Conservation (phyloP, 2,888 invertebrate genomes). For the Phaedon cochleariae region DNA sequence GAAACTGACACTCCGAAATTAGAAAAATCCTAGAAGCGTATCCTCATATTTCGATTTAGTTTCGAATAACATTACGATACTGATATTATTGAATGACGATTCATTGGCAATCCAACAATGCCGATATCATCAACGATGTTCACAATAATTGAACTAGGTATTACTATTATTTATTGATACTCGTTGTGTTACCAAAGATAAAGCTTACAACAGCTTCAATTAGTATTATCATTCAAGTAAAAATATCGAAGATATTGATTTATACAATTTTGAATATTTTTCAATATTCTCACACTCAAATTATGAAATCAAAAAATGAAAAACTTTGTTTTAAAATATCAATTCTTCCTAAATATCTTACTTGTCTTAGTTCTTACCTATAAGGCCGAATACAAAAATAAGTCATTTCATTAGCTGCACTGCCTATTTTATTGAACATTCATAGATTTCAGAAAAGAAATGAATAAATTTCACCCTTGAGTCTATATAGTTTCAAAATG, state of each 20-base stretch:
- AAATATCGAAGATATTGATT: conserved; percentile 30
- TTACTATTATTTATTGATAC: no score
- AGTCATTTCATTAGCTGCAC: conserved; percentile 34
- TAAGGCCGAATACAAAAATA: conserved; percentile 43
- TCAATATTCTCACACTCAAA: conserved; percentile 24
- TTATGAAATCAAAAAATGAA: conserved; percentile 19
- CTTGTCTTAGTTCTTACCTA: conserved; percentile 28
- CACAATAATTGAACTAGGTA: no score
- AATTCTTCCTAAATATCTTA: no score
- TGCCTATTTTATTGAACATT: conserved; percentile 20
- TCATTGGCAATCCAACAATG: neutral
- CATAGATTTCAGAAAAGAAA: neutral
- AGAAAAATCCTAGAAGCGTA: no score
- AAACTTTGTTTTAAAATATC: no score
- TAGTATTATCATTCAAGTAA: conserved; percentile 19
- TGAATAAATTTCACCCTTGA: no score
- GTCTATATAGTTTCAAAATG: no score
- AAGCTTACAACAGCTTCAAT: conserved; percentile 35
- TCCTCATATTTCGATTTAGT: no score
- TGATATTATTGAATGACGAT: neutral
- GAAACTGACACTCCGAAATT: no score
- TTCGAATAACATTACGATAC: no score
- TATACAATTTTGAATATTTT: conserved; percentile 24
- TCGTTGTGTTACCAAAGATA: conserved; percentile 19
- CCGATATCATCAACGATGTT: neutral